A percentile compares a stretch with the other conserved stretches of the same genome.
These are phyloP conservation scores for Zygogramma bicolorata DNA, from an alignment of 2,888 invertebrate genomes.

Conservation along the genomic window DNA sequence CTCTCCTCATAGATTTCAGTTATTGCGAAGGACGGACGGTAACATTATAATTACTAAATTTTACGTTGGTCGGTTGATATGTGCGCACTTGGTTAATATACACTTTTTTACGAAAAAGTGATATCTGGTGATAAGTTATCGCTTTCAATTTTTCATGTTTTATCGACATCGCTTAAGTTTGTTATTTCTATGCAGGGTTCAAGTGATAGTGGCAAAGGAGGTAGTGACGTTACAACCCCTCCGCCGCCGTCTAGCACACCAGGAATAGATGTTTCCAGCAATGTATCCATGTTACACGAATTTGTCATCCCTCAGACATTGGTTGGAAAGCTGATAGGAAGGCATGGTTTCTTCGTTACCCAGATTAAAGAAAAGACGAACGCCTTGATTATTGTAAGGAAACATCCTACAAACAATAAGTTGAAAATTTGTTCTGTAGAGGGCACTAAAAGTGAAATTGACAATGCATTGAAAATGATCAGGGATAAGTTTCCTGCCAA, in stretches of 20 bases:
- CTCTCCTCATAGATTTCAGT: neutral
- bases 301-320: conserved; percentile 81
- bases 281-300: conserved; percentile 71
- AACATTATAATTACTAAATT: neutral
- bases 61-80: conserved; percentile 1
- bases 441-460: conserved; percentile 78
- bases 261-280: conserved; percentile 64
- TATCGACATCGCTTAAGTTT: conserved; percentile 3
- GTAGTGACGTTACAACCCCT: conserved; percentile 79
- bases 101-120: neutral
- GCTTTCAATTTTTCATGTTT: neutral
- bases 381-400: conserved; percentile 83
- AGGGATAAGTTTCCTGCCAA: conserved; percentile 86
- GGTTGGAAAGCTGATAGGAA: conserved; percentile 90
- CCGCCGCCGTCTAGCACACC: conserved; percentile 71
- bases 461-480: conserved; percentile 85
- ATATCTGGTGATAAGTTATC: neutral
- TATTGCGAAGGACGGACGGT: neutral
- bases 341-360: conserved; percentile 84
- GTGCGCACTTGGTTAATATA: neutral
- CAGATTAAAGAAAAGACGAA: conserved; percentile 83
- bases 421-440: conserved; percentile 75
- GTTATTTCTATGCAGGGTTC: conserved; percentile 72
- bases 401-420: conserved; percentile 78
- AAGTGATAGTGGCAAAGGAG: conserved; percentile 87